Conservation (phyloP, 2,113 vertebrate species). For the Chelonoidis abingdonii region DNA sequence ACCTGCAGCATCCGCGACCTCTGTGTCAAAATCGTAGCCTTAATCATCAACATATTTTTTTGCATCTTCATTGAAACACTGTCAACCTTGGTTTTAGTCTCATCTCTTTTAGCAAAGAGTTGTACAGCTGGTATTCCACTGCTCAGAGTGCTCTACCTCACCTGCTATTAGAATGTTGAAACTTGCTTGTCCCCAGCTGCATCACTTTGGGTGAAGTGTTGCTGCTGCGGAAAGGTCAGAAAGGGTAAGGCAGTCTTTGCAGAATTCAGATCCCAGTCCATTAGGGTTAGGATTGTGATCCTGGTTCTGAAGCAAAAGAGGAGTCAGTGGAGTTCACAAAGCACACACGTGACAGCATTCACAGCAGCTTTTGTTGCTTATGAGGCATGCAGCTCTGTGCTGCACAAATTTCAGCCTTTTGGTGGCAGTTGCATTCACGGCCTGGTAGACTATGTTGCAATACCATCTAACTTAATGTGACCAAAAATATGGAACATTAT, state of each 20-base stretch:
- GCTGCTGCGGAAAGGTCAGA: not conserved
- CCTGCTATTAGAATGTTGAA: not conserved
- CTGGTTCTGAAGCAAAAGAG: not conserved
- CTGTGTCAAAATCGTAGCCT: too few species aligned
- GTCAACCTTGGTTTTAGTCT: not conserved
- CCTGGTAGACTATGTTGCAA: not conserved
- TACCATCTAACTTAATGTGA: not conserved
- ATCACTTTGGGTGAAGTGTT: not conserved
- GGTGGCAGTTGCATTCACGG: not conserved
- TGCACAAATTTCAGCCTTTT: not conserved
- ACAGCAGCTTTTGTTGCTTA: not conserved
- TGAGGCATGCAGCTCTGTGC: not conserved
- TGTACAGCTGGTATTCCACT: not conserved
- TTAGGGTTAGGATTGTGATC: not conserved
- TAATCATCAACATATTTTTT: not conserved
- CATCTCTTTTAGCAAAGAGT: not conserved
- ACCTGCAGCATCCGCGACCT: too few species aligned
- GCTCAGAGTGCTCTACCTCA: not conserved
- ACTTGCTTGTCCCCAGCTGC: not conserved
- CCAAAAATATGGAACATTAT: not conserved
- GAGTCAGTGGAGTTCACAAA: not conserved
- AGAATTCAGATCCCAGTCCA: not conserved
- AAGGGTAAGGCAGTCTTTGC: not conserved
- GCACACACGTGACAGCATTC: not conserved
- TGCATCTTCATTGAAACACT: not conserved